A percentile compares a stretch with the other conserved stretches of the same genome.
Conservation (phyloP, 2,888 invertebrate genomes). For the Drosophila robusta region DNA sequence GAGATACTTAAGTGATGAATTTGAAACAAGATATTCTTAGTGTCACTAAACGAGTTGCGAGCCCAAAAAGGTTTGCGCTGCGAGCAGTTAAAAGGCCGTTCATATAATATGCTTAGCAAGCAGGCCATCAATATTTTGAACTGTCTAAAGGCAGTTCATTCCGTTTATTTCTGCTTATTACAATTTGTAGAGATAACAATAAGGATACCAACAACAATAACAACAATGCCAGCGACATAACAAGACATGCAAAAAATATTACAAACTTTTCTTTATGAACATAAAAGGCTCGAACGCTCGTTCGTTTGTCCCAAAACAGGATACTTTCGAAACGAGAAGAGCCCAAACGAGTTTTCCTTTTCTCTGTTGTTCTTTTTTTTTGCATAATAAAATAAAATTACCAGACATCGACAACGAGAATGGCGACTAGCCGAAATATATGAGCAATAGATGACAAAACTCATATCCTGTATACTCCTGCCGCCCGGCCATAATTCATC, state of each 20-base stretch:
- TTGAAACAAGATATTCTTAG: not conserved
- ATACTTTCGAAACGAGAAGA: constrained; percentile 17
- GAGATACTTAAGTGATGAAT: not conserved
- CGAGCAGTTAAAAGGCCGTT: not conserved
- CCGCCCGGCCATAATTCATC: constrained; percentile 42
- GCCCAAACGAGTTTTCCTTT: constrained; percentile 18
- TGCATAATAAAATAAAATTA: constrained; percentile 65
- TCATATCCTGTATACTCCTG: constrained; percentile 5
- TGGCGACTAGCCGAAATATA: constrained; percentile 35
- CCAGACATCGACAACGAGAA: constrained; percentile 51
- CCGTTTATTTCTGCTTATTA: constrained; percentile 38
- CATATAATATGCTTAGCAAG: constrained; percentile 41
- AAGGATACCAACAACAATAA: constrained; percentile 24
- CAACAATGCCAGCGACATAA: constrained; percentile 18
- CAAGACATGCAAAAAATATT: constrained; percentile 38
- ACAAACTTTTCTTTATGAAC: constrained; percentile 50
- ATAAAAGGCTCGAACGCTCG: constrained; percentile 32
- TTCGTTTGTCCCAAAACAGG: constrained; percentile 29
- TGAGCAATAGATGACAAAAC: constrained; percentile 22
- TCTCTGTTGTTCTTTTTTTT: not conserved
- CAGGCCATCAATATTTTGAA: constrained; percentile 42
- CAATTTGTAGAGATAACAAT: constrained; percentile 40
- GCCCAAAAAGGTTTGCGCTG: not conserved
- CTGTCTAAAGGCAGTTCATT: constrained; percentile 40
- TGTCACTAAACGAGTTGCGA: not conserved